Evolutionary conservation across 2,797 vertebrate species (phyloP).

Genomic region (Oreonectes daqikongensis): DNA sequence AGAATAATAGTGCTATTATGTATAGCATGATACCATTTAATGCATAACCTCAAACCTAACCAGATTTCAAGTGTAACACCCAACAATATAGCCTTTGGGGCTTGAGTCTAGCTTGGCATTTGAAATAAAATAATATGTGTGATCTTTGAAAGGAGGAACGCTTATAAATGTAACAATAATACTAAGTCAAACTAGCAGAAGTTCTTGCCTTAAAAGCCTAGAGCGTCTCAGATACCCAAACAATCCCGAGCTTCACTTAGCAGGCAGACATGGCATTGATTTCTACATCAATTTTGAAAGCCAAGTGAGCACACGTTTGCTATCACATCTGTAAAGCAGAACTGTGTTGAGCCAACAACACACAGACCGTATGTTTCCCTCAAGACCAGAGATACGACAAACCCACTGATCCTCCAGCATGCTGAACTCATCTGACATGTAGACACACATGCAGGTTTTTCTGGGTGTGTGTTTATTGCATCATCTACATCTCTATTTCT

Average conservation of each 20-base stretch:
- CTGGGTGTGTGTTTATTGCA: not conserved
- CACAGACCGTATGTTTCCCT: constrained; percentile 12
- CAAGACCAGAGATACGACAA: not conserved
- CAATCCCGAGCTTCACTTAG: constrained; percentile 27
- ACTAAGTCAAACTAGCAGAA: constrained; percentile 6
- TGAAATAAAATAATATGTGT: not conserved
- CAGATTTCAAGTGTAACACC: not conserved
- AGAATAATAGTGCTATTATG: constrained; percentile 9
- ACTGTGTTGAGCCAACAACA: constrained; percentile 45
- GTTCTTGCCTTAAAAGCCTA: constrained; percentile 2
- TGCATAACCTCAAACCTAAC: constrained; percentile 1
- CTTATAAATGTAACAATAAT: constrained; percentile 4
- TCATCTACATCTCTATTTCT: not conserved
- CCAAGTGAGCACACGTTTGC: constrained; percentile 61
- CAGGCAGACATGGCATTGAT: constrained; percentile 55
- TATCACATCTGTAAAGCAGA: constrained; percentile 52
- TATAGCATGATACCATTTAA: constrained; percentile 11
- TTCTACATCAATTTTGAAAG: constrained; percentile 63
- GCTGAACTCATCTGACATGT: constrained; percentile 1
- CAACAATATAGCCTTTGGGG: not conserved
- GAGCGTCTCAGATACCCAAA: constrained; percentile 4
- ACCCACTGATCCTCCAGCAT: constrained; percentile 16
- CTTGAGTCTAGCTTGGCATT: not conserved
- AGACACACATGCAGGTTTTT: not conserved
- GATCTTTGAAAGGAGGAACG: not conserved